A percentile compares a stretch with the other conserved stretches of the same genome.
Conservation (phyloP, 2,113 vertebrate species). For the Clupea harengus region DNA sequence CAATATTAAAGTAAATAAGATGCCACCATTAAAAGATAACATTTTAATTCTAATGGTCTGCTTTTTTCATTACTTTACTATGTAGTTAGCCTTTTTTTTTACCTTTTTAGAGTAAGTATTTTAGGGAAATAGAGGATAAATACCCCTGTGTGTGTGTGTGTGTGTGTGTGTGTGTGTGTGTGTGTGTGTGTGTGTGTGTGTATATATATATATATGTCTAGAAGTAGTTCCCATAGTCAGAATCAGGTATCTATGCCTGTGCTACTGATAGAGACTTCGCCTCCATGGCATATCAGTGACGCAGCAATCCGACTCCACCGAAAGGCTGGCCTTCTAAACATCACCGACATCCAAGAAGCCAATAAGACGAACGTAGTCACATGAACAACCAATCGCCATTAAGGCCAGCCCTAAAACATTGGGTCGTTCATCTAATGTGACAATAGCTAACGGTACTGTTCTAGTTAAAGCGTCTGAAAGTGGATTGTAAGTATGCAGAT, state of each 20-base stretch:
- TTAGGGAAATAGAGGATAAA: too few species aligned
- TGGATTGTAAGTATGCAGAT: not conserved
- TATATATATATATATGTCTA: too few species aligned
- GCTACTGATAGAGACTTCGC: too few species aligned
- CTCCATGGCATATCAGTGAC: too few species aligned
- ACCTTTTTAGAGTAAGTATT: too few species aligned
- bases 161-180: too few species aligned
- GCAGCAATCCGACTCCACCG: not conserved
- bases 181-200: too few species aligned
- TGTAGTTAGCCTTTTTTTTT: not conserved
- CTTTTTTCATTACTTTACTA: not conserved
- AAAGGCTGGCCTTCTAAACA: not conserved
- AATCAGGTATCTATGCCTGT: too few species aligned
- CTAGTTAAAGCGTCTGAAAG: not conserved
- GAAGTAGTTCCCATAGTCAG: too few species aligned
- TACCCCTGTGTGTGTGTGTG: too few species aligned
- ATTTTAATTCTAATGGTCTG: slow-evolving; percentile 34
- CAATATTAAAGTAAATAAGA: slow-evolving; percentile 38
- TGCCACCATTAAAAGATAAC: slow-evolving; percentile 40
- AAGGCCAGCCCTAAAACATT: not conserved
- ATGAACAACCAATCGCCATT: not conserved
- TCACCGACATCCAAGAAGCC: not conserved
- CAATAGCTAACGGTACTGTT: not conserved
- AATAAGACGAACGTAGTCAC: not conserved
- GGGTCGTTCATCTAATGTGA: not conserved